Evolutionary conservation across 2,797 vertebrate genomes (phyloP).

Genomic region (Cichlasoma orientale): DNA sequence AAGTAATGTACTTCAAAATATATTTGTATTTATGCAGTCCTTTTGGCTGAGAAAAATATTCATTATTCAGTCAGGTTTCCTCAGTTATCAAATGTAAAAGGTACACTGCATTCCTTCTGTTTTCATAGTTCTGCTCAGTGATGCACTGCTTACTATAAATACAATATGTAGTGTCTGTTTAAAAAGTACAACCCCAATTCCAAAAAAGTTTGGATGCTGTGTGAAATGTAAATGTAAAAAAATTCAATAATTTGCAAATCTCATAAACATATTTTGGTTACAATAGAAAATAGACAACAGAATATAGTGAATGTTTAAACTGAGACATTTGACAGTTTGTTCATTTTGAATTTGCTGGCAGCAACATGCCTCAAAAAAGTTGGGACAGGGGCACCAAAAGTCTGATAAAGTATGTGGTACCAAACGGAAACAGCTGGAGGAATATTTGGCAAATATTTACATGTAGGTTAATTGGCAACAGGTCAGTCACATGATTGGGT

Average conservation of each 20-base stretch:
- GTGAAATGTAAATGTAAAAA: neutral
- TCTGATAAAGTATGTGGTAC: no score
- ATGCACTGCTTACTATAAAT: neutral
- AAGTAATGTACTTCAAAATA: neutral
- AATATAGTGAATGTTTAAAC: neutral
- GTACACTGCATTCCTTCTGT: neutral
- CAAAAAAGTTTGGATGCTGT: neutral
- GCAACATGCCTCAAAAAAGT: no score
- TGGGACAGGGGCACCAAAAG: no score
- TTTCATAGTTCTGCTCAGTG: neutral
- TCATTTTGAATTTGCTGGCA: no score
- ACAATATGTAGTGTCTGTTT: neutral
- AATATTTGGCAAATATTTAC: no score
- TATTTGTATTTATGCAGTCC: neutral
- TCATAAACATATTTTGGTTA: neutral
- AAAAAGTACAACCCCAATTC: neutral
- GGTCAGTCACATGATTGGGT: no score
- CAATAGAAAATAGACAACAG: neutral
- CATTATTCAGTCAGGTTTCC: neutral
- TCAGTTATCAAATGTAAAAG: neutral
- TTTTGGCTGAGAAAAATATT: neutral
- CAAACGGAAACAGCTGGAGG: no score
- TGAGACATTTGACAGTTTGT: no score
- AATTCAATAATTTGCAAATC: neutral
- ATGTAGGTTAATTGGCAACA: no score